A percentile compares a stretch with the other conserved stretches of the same genome.
These are phyloP conservation scores for Hafferia zeledoni DNA, from an alignment of 2,797 vertebrate genomes.

Conservation along the genomic window DNA sequence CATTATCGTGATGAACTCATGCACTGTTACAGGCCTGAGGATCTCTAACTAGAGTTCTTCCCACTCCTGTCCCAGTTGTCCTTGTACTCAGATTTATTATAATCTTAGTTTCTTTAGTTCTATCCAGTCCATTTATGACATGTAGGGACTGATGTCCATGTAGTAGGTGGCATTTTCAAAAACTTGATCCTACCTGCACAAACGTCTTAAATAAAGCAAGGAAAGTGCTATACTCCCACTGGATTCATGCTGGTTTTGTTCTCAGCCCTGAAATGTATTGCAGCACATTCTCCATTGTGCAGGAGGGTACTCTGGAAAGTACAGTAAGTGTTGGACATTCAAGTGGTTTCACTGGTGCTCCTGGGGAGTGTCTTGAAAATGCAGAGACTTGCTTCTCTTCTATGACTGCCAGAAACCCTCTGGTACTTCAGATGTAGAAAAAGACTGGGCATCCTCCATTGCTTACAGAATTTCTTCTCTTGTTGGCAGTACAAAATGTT, in stretches of 20 bases:
- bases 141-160: background rate
- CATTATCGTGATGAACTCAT: background rate
- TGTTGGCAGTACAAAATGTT: conserved; percentile 67
- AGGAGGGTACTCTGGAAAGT: background rate
- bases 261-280: background rate
- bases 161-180: background rate
- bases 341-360: background rate
- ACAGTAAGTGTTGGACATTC: background rate
- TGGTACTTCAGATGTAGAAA: conserved; percentile 45
- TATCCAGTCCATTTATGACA: background rate
- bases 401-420: conserved; percentile 15
- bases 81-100: background rate
- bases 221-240: background rate
- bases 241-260: background rate
- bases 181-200: background rate
- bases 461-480: conserved; percentile 45
- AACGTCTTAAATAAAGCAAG: background rate
- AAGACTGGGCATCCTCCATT: conserved; percentile 39
- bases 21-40: background rate
- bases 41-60: background rate
- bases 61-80: background rate
- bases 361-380: background rate
- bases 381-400: conserved; percentile 7
- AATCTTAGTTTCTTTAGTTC: background rate
- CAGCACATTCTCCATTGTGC: background rate